Percentiles rank a stretch among this genome's conserved stretches.
phyloP scores from a whole-genome alignment of 2,113 vertebrate species.

The Rhabdornis inornatus region DNA sequence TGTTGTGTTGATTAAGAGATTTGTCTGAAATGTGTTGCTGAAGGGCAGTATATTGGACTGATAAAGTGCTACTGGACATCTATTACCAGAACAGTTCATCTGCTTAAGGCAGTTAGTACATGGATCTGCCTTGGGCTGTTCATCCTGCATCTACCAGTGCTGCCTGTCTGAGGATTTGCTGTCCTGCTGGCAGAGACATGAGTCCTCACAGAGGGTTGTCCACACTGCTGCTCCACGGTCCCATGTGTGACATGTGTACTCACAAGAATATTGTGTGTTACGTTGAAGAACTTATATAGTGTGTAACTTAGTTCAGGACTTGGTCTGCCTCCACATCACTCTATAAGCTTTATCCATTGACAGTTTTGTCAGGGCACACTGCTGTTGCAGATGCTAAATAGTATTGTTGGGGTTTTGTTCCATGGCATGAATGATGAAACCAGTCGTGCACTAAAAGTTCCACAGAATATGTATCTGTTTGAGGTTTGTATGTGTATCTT shows the following conservation, averaged over 20 bases:
- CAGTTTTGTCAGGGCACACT: background rate
- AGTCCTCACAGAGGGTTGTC: background rate
- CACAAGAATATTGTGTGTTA: background rate
- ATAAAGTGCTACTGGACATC: background rate
- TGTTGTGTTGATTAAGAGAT: background rate
- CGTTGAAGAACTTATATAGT: fast-evolving
- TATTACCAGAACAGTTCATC: background rate
- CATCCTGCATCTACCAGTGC: background rate
- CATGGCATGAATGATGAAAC: fast-evolving
- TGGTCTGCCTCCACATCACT: background rate
- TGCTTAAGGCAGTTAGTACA: background rate
- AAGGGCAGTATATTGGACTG: background rate
- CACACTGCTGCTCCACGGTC: fast-evolving
- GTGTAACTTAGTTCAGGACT: background rate
- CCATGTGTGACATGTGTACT: fast-evolving
- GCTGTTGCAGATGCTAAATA: background rate
- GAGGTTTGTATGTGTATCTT: background rate
- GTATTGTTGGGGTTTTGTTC: background rate
- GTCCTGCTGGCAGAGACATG: background rate
- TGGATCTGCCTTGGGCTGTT: background rate
- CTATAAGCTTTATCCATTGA: background rate
- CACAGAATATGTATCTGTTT: background rate
- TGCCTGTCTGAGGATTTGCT: background rate
- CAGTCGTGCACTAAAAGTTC: background rate
- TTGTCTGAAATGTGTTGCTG: background rate